A percentile compares a stretch with the other conserved stretches of the same genome.
Conservation (phyloP, 2,113 vertebrate genomes). For the Chlorocebus sabaeus region DNA sequence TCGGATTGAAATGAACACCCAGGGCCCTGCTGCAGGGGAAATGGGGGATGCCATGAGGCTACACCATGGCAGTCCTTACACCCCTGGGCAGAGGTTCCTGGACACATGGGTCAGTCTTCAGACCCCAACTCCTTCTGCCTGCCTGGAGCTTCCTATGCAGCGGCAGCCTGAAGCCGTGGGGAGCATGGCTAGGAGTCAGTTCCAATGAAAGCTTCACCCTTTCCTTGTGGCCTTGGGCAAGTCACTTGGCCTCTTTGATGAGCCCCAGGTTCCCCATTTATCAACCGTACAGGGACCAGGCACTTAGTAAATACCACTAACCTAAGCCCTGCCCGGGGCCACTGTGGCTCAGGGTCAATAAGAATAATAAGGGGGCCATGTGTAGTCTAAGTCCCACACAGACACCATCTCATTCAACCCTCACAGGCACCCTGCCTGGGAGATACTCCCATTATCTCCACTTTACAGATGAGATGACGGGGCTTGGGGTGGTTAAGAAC, state of each 20-base stretch:
- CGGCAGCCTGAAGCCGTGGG: fast-evolving
- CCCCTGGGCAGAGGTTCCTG: background rate
- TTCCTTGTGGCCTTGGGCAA: background rate
- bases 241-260: background rate
- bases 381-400: fast-evolving
- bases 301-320: background rate
- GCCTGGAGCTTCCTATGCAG: background rate
- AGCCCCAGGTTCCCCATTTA: background rate
- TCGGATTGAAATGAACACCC: background rate
- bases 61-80: fast-evolving
- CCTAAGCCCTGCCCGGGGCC: fast-evolving
- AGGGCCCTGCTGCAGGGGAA: background rate
- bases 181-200: fast-evolving
- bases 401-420: fast-evolving
- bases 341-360: fast-evolving
- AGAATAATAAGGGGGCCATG: fast-evolving
- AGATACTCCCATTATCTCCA: fast-evolving
- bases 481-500: background rate
- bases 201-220: background rate
- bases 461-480: fast-evolving
- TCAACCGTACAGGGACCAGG: background rate
- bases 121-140: background rate
- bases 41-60: fast-evolving
- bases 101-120: background rate
- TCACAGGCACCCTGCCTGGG: fast-evolving